Percentiles rank a stretch among this genome's conserved stretches.
Conservation (phyloP, 2,113 vertebrate genomes). For the Nematolebias whitei region DNA sequence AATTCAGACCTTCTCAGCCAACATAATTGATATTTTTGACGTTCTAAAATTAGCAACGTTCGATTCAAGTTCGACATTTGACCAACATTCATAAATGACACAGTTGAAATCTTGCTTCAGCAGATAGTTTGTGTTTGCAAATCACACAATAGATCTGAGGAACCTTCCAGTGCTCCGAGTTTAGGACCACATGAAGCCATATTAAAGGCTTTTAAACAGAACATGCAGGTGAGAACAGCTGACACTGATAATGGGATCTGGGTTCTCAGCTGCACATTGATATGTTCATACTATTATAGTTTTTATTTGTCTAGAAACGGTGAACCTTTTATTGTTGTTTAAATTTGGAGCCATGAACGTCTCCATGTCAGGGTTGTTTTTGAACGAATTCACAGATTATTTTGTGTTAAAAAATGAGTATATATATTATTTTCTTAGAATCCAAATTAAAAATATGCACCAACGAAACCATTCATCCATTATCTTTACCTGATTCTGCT, state of each 20-base stretch:
- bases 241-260: slow-evolving; percentile 45
- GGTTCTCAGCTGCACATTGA: slow-evolving; percentile 13
- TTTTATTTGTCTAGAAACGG: background rate
- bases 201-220: slow-evolving; percentile 48
- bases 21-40: no score
- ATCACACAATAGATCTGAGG: slow-evolving; percentile 1
- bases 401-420: background rate
- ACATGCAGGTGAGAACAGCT: slow-evolving; percentile 31
- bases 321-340: no score
- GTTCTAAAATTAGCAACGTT: background rate
- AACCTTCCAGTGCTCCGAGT: slow-evolving; percentile 5
- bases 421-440: background rate
- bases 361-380: background rate
- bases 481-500: no score
- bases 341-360: no score
- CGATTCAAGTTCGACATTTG: background rate
- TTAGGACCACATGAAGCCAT: slow-evolving; percentile 37
- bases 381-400: background rate
- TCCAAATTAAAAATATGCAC: background rate
- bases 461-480: no score
- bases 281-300: background rate
- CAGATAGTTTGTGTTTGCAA: slow-evolving; percentile 4
- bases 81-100: slow-evolving; percentile 36
- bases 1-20: no score
- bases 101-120: slow-evolving; percentile 19